A percentile compares a stretch with the other conserved stretches of the same genome.
phyloP scores from a whole-genome alignment of 2,888 invertebrate species.

The Meta bourneti region DNA sequence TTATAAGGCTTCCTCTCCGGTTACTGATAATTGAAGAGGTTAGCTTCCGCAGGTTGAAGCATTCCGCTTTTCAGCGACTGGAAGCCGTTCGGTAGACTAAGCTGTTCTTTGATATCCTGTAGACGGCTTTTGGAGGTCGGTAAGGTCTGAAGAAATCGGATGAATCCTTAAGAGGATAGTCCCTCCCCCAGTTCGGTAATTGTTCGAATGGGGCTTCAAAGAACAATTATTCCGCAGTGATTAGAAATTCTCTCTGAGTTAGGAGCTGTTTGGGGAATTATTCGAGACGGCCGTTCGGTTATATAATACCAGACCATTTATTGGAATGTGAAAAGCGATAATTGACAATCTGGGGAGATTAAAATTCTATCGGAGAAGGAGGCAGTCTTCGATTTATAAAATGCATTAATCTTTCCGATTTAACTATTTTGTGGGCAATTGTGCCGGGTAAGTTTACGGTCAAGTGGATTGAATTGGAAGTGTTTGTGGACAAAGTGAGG shows the following conservation, averaged over 20 bases:
- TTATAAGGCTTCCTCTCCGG: slow-evolving; percentile 43
- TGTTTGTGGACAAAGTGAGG: background rate
- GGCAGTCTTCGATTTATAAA: background rate
- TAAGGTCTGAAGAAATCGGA: slow-evolving; percentile 60
- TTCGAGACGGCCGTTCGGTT: background rate
- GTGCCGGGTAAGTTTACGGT: background rate
- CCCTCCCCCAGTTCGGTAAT: slow-evolving; percentile 3
- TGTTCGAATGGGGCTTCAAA: slow-evolving; percentile 50
- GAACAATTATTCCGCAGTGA: slow-evolving; percentile 48
- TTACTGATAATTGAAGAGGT: slow-evolving; percentile 17
- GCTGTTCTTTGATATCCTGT: slow-evolving; percentile 42
- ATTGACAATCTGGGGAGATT: background rate
- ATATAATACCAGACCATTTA: background rate
- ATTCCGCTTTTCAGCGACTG: slow-evolving; percentile 3
- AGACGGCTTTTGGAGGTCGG: slow-evolving; percentile 43
- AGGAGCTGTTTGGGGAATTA: background rate
- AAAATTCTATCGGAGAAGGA: background rate
- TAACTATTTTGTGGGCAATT: background rate
- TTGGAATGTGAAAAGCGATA: slow-evolving; percentile 1
- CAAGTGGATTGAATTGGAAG: background rate
- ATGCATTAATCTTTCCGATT: background rate
- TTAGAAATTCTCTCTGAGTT: slow-evolving; percentile 47
- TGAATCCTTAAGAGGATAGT: slow-evolving; percentile 65
- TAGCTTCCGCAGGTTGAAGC: slow-evolving; percentile 4
- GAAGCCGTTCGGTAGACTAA: slow-evolving; percentile 28